Conservation (phyloP, 2,113 vertebrate species). For the Rhinogobius similis region DNA sequence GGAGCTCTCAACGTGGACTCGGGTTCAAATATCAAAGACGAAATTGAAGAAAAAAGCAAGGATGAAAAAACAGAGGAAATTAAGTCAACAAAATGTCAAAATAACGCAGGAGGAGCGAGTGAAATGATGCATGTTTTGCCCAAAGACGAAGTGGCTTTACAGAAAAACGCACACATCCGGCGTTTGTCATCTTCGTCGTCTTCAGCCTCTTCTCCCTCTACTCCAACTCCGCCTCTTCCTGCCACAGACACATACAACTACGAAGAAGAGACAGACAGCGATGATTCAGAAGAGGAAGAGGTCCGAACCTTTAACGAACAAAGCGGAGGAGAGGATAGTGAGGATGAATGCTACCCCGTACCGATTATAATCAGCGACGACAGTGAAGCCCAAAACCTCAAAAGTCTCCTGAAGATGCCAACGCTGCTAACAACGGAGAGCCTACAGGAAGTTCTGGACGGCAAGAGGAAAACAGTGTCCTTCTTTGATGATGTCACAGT, state of each 20-base stretch:
- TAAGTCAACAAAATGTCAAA: background rate
- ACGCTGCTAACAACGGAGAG: slow-evolving; percentile 64
- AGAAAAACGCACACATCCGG: slow-evolving; percentile 37
- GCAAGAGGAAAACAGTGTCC: slow-evolving; percentile 91
- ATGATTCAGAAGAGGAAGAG: slow-evolving; percentile 92
- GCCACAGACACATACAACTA: slow-evolving; percentile 65
- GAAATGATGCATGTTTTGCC: slow-evolving; percentile 47
- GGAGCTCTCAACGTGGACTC: slow-evolving; percentile 60
- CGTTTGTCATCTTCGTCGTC: slow-evolving; percentile 81
- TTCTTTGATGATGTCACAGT: slow-evolving; percentile 96
- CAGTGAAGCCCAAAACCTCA: slow-evolving; percentile 83
- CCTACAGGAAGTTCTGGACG: slow-evolving; percentile 80
- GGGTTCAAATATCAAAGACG: background rate
- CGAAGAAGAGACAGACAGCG: slow-evolving; percentile 88
- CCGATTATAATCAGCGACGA: slow-evolving; percentile 91
- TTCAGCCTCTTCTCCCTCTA: slow-evolving; percentile 26
- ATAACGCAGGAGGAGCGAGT: slow-evolving; percentile 1
- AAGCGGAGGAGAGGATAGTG: slow-evolving; percentile 85
- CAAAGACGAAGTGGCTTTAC: slow-evolving; percentile 67
- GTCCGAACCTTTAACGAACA: slow-evolving; percentile 86
- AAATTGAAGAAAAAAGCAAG: slow-evolving; percentile 17
- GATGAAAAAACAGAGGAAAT: slow-evolving; percentile 23
- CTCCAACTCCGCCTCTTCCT: slow-evolving; percentile 43
- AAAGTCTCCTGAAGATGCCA: slow-evolving; percentile 89
- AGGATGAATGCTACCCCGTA: slow-evolving; percentile 83